These are phyloP conservation scores for Oryzias javanicus DNA, from an alignment of 2,113 vertebrate species.

Conservation along the genomic window DNA sequence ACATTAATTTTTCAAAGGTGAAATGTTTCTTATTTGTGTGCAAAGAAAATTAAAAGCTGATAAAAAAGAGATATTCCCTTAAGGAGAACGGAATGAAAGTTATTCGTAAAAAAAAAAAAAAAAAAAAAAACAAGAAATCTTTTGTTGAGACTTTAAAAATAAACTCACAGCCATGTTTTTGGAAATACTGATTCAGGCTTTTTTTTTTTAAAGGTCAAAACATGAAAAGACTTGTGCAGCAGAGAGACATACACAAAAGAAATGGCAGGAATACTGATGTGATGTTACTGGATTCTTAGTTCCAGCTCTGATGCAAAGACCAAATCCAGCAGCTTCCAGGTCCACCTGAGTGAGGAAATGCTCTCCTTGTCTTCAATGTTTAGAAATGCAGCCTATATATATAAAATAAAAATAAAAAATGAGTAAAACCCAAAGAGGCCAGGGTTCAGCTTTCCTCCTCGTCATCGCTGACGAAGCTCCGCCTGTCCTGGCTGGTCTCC, in stretches of 20 bases:
- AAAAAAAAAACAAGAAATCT: conserved; percentile 8
- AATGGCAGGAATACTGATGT: conserved; percentile 60
- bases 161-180: conserved; percentile 29
- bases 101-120: too few relatives aligned
- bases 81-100: too few relatives aligned
- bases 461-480: conserved; percentile 91
- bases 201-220: neutral
- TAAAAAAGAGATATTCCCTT: too few relatives aligned
- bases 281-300: conserved; percentile 17
- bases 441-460: conserved; percentile 84
- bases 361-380: conserved; percentile 11
- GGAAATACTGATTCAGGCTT: conserved; percentile 50
- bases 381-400: neutral
- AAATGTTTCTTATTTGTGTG: neutral
- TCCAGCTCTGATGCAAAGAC: conserved; percentile 27
- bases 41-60: neutral
- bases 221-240: conserved; percentile 8
- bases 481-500: conserved; percentile 83
- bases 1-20: neutral
- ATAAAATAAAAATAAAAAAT: neutral
- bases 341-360: neutral
- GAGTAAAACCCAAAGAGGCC: neutral
- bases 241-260: conserved; percentile 8
- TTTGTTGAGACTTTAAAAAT: too few relatives aligned
- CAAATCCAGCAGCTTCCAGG: conserved; percentile 2